Percentiles rank a stretch among this genome's conserved stretches.
Conservation (phyloP, 2,797 vertebrate genomes). For the Melanotaenia nigrans region DNA sequence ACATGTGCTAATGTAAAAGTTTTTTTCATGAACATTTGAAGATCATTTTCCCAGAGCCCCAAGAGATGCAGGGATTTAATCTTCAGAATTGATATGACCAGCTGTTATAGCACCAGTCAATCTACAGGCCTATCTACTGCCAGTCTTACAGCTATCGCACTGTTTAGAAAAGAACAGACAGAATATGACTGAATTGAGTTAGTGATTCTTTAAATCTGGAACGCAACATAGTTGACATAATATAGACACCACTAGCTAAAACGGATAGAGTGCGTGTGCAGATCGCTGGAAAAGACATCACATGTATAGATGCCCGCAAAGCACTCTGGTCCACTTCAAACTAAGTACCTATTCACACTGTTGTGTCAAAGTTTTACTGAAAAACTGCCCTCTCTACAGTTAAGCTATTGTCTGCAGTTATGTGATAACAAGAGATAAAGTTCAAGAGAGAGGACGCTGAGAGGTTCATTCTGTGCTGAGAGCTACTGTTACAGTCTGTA, state of each 20-base stretch:
- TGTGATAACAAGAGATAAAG: constrained; percentile 20
- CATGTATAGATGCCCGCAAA: constrained; percentile 18
- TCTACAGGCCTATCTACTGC: too few species aligned
- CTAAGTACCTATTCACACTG: constrained; percentile 25
- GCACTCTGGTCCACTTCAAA: constrained; percentile 24
- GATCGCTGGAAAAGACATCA: constrained; percentile 4
- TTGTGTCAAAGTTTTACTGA: constrained; percentile 33
- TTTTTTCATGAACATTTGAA: too few species aligned
- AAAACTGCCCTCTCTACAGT: constrained; percentile 26
- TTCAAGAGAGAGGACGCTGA: constrained; percentile 44
- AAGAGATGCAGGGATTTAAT: too few species aligned
- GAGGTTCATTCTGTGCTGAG: constrained; percentile 15
- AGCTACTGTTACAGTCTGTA: not conserved
- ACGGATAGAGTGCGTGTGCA: not conserved
- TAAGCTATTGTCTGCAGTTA: constrained; percentile 26
- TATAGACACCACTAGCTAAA: not conserved
- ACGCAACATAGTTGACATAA: not conserved
- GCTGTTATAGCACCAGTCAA: too few species aligned
- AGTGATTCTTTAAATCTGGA: not conserved
- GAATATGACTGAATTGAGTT: not conserved
- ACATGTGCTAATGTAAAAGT: too few species aligned
- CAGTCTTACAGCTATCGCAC: too few species aligned
- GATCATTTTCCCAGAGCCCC: too few species aligned
- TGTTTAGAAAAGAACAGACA: too few species aligned
- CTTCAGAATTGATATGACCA: too few species aligned